A percentile compares a stretch with the other conserved stretches of the same genome.
These are phyloP conservation scores for Ernsta delagoae DNA, from an alignment of 2,888 invertebrate species.

Conservation along the genomic window DNA sequence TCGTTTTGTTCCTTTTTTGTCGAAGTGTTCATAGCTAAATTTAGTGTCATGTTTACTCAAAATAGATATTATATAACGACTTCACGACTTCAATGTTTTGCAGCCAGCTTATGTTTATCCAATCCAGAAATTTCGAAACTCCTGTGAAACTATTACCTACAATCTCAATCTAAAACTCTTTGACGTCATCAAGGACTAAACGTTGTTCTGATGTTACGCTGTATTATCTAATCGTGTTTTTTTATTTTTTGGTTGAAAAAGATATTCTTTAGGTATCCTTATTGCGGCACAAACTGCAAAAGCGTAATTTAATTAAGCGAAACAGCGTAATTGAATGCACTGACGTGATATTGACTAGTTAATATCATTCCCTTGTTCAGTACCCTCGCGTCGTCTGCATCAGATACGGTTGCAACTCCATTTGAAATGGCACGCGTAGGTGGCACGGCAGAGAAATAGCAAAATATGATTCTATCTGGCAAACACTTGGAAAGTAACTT, in stretches of 20 bases:
- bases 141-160: too few species aligned
- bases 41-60: background rate
- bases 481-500: constrained; percentile 27
- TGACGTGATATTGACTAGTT: background rate
- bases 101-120: too few species aligned
- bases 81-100: too few species aligned
- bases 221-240: background rate
- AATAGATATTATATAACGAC: background rate
- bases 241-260: background rate
- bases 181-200: too few species aligned
- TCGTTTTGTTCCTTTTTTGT: background rate
- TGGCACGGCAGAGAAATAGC: constrained; percentile 29
- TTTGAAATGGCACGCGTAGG: constrained; percentile 32
- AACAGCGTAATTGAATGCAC: background rate
- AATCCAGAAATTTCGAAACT: too few species aligned
- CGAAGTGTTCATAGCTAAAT: background rate
- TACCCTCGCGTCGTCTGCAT: constrained; percentile 13
- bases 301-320: background rate
- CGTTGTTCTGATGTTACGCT: background rate
- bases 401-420: constrained; percentile 32
- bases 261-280: background rate
- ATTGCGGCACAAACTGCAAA: background rate
- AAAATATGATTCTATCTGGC: constrained; percentile 31
- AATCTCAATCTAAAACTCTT: too few species aligned
- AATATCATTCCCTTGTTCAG: constrained; percentile 27